Evolutionary conservation across 2,113 vertebrate species (phyloP).

Genomic region (Sturnira hondurensis): DNA sequence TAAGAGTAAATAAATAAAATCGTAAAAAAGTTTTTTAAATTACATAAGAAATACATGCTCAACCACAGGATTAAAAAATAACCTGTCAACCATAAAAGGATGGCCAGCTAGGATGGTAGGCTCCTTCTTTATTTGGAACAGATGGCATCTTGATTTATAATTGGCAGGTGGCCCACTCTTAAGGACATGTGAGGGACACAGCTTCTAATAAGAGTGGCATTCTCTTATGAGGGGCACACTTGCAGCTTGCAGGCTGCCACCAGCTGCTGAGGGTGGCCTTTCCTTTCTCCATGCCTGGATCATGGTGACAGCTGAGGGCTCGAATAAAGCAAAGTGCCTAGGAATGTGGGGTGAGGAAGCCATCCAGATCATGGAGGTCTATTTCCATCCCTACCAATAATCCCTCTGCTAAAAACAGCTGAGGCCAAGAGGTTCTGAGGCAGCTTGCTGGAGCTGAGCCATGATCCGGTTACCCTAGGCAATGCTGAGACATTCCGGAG

Average conservation of each 20-base stretch:
- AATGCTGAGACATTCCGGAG: slow-evolving; percentile 72
- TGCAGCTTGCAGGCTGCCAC: not conserved
- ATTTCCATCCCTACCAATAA: slow-evolving; percentile 1
- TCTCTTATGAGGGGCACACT: slow-evolving; percentile 19
- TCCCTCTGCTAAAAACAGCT: slow-evolving; percentile 48
- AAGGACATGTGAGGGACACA: not conserved
- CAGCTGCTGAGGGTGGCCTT: not conserved
- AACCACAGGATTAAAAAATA: not conserved
- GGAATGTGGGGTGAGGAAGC: not conserved
- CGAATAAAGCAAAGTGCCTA: slow-evolving; percentile 21
- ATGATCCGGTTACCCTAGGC: slow-evolving; percentile 54
- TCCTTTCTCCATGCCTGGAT: not conserved
- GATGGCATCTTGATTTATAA: slow-evolving; percentile 10
- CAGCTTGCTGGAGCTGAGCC: not conserved
- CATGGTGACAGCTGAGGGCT: slow-evolving; percentile 54
- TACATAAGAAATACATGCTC: not conserved
- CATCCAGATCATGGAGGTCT: not conserved
- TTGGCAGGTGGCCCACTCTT: slow-evolving; percentile 30
- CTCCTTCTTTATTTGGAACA: slow-evolving; percentile 22
- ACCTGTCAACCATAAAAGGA: not conserved
- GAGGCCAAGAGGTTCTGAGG: not conserved
- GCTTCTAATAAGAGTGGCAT: slow-evolving; percentile 56
- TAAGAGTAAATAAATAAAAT: no score
- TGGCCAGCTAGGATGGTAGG: not conserved
- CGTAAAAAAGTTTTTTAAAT: not conserved